Evolutionary conservation across 1,140 invertebrate species (phyloP), one percentile per base, ranked within the genome.

Genomic region (Coenobita brevimanus): DNA sequence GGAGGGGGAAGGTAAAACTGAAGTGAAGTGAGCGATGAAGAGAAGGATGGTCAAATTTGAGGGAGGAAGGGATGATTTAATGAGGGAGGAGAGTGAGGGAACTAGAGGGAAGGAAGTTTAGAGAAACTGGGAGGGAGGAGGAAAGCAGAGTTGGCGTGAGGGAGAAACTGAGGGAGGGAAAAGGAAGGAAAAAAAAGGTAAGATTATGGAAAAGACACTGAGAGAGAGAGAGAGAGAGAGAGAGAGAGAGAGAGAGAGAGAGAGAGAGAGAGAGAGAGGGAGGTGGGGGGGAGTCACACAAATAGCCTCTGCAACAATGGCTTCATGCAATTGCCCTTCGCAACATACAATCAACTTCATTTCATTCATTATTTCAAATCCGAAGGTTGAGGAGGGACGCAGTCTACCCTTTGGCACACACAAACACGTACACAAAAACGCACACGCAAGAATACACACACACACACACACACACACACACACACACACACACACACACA

Each of bases 361-460:
- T 87, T 79, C 76, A 80, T 87, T 87, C 85, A 87, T 87, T 87
- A 87, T 81, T 71, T 87, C 76, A 71, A 87, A 80, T 87, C 62
- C 43, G 64, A n/a, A 62, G 78, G 79, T 54, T 60, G 24, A 71
- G 67, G 36, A 27, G 67, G 27, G 30, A 71, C 3, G 27, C 2
- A 71, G 67, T 15, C 30, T 15, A 24, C 33, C 24, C 38, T 8
- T 76, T 43, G 36, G n/a, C 30, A 4, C 64, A 10, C 64, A 24
- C n/a, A 24, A 76, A 41, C 17, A 21, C 30, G 41, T 71, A 30
- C 27, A 67, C n/a, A 67, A 24, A 67, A 24, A 67, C 62, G 36
- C 62, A 67, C n/a, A 21, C n/a, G 36, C 62, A 67, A 24, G 36
- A n/a, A n/a, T n/a, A n/a, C n/a, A n/a, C n/a, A n/a, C n/a, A n/a